Evolutionary conservation across 2,797 vertebrate genomes (phyloP).

Genomic region (Catamblyrhynchus diadema): DNA sequence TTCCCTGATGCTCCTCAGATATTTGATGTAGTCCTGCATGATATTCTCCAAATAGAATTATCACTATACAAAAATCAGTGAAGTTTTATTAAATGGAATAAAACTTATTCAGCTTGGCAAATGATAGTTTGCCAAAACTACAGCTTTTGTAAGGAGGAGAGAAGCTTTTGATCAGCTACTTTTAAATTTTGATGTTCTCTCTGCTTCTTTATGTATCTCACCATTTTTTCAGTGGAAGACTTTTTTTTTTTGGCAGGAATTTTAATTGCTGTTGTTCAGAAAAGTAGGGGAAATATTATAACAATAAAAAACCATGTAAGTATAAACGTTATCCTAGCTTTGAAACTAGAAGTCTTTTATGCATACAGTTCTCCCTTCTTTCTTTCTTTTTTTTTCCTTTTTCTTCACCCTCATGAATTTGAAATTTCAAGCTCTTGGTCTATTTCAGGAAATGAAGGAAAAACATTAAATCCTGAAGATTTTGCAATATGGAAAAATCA

Average conservation of each 20-base stretch:
- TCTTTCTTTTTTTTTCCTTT: background rate
- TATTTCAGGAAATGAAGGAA: background rate
- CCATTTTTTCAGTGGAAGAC: background rate
- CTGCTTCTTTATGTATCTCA: background rate
- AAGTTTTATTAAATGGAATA: background rate
- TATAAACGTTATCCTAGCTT: background rate
- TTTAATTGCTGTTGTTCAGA: background rate
- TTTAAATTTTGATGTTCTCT: background rate
- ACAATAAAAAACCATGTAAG: background rate
- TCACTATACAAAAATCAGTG: background rate
- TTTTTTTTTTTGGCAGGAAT: background rate
- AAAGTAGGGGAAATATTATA: background rate
- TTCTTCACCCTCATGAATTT: accelerated
- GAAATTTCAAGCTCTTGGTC: background rate
- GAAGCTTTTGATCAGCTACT: background rate
- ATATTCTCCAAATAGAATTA: background rate
- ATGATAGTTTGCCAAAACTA: background rate
- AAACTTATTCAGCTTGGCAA: background rate
- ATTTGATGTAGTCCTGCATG: background rate
- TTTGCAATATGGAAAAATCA: background rate
- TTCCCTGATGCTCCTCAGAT: background rate
- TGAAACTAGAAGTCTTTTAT: background rate
- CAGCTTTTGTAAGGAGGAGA: background rate
- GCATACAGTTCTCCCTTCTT: background rate
- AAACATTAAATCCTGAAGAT: background rate